A percentile compares a stretch with the other conserved stretches of the same genome.
These are phyloP conservation scores for Cranoglanis bouderius DNA, from an alignment of 2,113 vertebrate genomes.

Conservation along the genomic window DNA sequence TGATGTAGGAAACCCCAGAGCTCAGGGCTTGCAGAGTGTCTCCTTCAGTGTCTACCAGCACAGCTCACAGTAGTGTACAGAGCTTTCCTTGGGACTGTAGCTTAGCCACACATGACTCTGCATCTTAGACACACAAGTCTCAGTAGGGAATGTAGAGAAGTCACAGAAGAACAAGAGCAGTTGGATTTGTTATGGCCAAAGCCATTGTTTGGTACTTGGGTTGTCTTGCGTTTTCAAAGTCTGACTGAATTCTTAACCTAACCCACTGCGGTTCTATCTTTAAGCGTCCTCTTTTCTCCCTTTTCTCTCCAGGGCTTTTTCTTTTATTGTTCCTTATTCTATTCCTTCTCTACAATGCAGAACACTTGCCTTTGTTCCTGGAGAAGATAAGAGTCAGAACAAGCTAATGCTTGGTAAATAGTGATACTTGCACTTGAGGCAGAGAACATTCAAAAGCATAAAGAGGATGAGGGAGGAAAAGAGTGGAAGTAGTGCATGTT, in stretches of 20 bases:
- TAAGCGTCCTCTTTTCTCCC: neutral
- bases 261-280: slow-evolving; percentile 11
- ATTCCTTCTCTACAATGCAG: neutral
- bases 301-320: neutral
- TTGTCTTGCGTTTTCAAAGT: neutral
- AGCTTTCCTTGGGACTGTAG: neutral
- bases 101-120: slow-evolving; percentile 8
- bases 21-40: neutral
- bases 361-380: slow-evolving; percentile 20
- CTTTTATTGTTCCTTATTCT: neutral
- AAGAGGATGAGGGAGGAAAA: neutral
- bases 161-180: neutral
- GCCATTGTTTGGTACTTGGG: neutral
- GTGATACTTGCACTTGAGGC: neutral
- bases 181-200: slow-evolving; percentile 10
- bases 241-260: slow-evolving; percentile 20
- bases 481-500: neutral
- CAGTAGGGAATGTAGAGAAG: neutral
- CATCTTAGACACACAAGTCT: neutral
- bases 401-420: neutral
- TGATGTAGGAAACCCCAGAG: neutral
- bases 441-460: neutral
- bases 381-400: neutral
- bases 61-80: neutral
- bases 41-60: neutral